Evolutionary conservation across 2,113 vertebrate species (phyloP).

Genomic region (Pipa parva): DNA sequence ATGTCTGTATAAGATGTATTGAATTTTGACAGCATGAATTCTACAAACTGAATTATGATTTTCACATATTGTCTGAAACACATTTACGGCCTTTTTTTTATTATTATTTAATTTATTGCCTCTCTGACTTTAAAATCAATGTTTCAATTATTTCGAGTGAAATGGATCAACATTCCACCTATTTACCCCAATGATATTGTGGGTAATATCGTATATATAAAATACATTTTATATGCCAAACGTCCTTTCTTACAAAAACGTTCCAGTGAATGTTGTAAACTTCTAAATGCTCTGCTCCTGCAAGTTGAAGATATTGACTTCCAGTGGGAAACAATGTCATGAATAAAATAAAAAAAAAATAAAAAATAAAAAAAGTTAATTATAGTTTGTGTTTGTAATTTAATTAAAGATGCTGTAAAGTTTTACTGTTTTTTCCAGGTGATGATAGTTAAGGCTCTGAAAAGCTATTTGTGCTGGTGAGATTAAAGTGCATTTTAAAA

Average conservation of each 20-base stretch:
- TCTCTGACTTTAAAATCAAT: conserved; percentile 35
- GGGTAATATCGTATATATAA: conserved; percentile 30
- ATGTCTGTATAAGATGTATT: conserved; percentile 33
- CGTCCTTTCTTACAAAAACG: not conserved
- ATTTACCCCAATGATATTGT: conserved; percentile 13
- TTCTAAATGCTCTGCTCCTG: conserved; percentile 60
- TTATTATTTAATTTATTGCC: conserved; percentile 42
- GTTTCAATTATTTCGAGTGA: conserved; percentile 41
- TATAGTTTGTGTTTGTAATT: conserved; percentile 87
- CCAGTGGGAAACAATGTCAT: conserved; percentile 68
- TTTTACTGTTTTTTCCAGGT: conserved; percentile 74
- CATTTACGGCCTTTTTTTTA: conserved; percentile 16
- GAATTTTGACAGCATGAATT: conserved; percentile 23
- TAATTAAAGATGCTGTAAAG: conserved; percentile 83
- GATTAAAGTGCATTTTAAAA: conserved; percentile 83
- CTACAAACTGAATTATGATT: conserved; percentile 35
- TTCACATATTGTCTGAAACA: conserved; percentile 38
- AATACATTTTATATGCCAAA: conserved; percentile 33
- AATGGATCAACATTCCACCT: conserved; percentile 13
- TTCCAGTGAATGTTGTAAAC: conserved; percentile 54
- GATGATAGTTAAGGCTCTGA: conserved; percentile 73
- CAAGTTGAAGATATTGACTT: conserved; percentile 70
- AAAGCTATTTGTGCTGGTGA: conserved; percentile 77
- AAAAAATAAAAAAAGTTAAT: conserved; percentile 80
- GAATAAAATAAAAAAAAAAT: conserved; percentile 78